phyloP scores from a whole-genome alignment of 2,888 invertebrate genomes.

The Morinoia aosen region DNA sequence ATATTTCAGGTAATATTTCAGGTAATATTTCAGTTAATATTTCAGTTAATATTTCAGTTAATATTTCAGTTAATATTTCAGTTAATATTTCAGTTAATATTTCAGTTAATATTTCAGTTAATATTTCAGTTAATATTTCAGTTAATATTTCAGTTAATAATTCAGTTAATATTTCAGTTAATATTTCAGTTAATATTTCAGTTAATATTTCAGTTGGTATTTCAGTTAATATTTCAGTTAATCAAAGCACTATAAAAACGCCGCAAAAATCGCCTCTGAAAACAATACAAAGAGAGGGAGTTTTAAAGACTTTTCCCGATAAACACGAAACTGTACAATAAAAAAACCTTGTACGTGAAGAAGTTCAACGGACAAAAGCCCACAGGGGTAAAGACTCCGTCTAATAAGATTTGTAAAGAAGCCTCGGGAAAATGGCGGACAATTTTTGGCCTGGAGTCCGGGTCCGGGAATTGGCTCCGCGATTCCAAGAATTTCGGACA shows the following conservation, averaged over 20 bases:
- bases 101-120: too few relatives aligned
- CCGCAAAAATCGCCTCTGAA: background rate
- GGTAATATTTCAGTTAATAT: too few relatives aligned
- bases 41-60: too few relatives aligned
- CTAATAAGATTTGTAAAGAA: slow-evolving; percentile 17
- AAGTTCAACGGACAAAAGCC: background rate
- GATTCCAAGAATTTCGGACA: slow-evolving; percentile 37
- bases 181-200: too few relatives aligned
- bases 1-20: too few relatives aligned
- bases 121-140: too few relatives aligned
- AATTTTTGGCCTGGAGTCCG: background rate
- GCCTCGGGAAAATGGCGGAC: background rate
- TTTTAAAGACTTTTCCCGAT: background rate
- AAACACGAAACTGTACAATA: background rate
- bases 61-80: too few relatives aligned
- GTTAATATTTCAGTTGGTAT: too few relatives aligned
- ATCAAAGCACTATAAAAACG: background rate
- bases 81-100: too few relatives aligned
- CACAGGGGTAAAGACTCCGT: background rate
- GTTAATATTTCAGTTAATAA: too few relatives aligned
- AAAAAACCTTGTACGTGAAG: background rate
- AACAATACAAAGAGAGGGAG: background rate
- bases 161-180: too few relatives aligned
- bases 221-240: too few relatives aligned
- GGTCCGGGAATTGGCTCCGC: background rate